These are phyloP conservation scores for Jacana jacana DNA, from an alignment of 2,113 vertebrate genomes.

Conservation along the genomic window DNA sequence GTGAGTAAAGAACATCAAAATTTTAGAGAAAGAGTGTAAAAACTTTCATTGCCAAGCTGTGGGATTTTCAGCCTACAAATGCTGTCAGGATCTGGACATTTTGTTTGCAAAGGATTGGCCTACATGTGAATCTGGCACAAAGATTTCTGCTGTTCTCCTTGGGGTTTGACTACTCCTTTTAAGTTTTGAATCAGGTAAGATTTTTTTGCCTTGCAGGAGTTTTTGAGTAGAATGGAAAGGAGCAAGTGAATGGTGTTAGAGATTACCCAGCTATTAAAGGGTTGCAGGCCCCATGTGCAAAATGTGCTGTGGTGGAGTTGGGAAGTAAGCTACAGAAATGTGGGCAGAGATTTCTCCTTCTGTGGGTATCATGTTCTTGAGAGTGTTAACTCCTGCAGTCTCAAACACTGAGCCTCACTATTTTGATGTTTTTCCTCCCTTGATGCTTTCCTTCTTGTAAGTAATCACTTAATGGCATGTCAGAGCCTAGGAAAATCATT, in stretches of 20 bases:
- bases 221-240: not conserved
- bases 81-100: not conserved
- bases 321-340: not conserved
- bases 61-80: not conserved
- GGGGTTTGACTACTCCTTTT: not conserved
- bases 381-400: not conserved
- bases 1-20: not conserved
- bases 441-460: not conserved
- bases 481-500: not conserved
- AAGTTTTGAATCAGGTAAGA: not conserved
- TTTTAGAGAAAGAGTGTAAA: not conserved
- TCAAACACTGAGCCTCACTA: not conserved
- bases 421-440: not conserved
- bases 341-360: not conserved
- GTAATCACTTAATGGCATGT: not conserved
- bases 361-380: not conserved
- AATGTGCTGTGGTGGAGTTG: not conserved
- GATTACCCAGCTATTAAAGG: not conserved
- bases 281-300: not conserved
- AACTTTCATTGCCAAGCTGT: not conserved
- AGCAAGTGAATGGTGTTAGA: not conserved
- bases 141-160: not conserved
- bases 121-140: not conserved
- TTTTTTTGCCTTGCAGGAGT: not conserved
- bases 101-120: not conserved